Base-by-base conservation (phyloP, 2,888 invertebrate genomes). In the Leucania comma region DNA sequence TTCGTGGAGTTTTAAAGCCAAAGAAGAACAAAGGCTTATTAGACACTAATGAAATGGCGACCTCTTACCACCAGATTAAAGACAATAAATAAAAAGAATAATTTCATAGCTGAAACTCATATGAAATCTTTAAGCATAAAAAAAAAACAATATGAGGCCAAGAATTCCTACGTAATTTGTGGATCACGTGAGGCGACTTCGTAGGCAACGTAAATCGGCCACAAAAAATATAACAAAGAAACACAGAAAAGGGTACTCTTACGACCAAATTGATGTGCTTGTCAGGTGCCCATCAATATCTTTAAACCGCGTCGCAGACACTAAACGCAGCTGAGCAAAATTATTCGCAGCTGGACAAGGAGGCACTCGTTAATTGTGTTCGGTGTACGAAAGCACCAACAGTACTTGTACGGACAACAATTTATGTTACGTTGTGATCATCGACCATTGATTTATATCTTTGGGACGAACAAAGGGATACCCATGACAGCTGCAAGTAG, bases 111-210 rank as follows among this genome's bases (percentile, higher is more conserved):
- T 10, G 20, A 62, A n/a, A 38, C 17, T 17, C 29, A 22, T 63
- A 3, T 42, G 26, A 12, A 24, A 22, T 24, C 59, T 51, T 46
- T 38, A 42, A 50, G 48, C 42, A n/a, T n/a, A 58, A 71, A 62
- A 71, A 75, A 59, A 51, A 65, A 61, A 17, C 29, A 57, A 75
- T 75, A 35, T 62, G 38, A 54, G 66, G 29, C 57, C 57, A 62
- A 48, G 53, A 58, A 69, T 68, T 24, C 22, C 9, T 29, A 68
- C 22, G 46, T 67, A 59, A 81, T 81, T 81, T 79, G 76, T 79
- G 48, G n/a, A 35, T 50, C 59, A 81, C 81, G 73, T 79, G 80
- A 81, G 61, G 48, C 69, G 70, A 68, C 65, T 75, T 63, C 22
- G 53, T 51, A 46, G 29, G 10, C 17, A 56, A 62, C 35, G 65